Evolutionary conservation across 2,888 invertebrate species (phyloP).

Genomic region (Agrochola lota): DNA sequence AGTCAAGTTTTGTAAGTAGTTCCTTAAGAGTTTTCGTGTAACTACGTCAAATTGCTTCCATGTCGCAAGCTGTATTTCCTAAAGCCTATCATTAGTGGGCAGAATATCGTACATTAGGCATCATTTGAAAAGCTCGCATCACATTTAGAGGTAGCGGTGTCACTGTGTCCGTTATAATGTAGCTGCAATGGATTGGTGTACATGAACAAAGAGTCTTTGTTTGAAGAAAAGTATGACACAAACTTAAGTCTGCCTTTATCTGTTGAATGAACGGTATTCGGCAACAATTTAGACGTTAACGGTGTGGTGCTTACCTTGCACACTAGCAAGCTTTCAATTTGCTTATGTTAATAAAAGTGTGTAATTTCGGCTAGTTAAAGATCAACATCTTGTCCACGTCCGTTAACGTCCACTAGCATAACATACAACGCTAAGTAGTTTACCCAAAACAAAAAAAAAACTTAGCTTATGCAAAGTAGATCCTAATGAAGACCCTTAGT

Average conservation of each 20-base stretch:
- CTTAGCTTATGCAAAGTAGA: background rate
- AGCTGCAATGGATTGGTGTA: background rate
- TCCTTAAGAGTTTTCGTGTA: background rate
- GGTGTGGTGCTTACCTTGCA: too few relatives aligned
- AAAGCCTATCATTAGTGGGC: constrained; percentile 10
- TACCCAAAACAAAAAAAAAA: background rate
- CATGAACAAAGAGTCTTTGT: constrained; percentile 24
- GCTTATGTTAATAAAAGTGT: too few relatives aligned
- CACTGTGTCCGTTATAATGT: constrained; percentile 22
- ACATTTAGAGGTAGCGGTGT: constrained; percentile 3
- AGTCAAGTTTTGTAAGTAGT: background rate
- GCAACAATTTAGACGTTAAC: background rate
- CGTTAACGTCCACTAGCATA: too few relatives aligned
- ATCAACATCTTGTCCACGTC: background rate
- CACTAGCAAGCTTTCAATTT: too few relatives aligned
- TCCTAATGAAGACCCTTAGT: too few relatives aligned
- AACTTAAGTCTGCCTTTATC: background rate
- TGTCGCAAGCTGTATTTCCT: constrained; percentile 29
- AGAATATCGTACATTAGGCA: background rate
- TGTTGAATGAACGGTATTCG: background rate
- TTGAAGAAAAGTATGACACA: constrained; percentile 6
- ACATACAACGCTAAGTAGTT: background rate
- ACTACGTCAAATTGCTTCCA: background rate
- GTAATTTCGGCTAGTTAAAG: too few relatives aligned
- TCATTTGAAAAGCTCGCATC: constrained; percentile 15